These are phyloP conservation scores for Carcharodon carcharias DNA, from an alignment of 2,797 vertebrate genomes.

Conservation along the genomic window DNA sequence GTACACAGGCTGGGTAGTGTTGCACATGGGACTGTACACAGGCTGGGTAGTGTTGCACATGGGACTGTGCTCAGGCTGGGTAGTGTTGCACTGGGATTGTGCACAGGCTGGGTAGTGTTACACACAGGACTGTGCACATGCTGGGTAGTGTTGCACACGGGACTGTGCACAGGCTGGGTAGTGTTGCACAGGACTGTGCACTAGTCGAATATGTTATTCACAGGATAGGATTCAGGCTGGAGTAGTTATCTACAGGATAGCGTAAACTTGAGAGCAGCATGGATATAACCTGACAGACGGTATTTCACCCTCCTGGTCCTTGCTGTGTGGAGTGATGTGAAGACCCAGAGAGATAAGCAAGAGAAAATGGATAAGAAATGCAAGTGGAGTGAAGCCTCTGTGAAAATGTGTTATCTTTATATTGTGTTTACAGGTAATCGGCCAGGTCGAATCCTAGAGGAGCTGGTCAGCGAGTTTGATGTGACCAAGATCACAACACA, in stretches of 20 bases:
- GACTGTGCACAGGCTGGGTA: not conserved
- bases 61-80: not conserved
- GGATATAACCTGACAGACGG: not conserved
- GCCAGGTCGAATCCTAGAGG: conserved; percentile 71
- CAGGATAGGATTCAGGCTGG: not conserved
- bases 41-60: not conserved
- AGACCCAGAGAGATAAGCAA: not conserved
- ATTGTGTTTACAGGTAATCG: conserved; percentile 63
- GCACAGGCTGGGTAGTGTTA: not conserved
- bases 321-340: not conserved
- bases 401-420: not conserved
- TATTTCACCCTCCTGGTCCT: not conserved
- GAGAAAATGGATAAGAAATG: not conserved
- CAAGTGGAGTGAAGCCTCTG: not conserved
- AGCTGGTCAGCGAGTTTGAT: conserved; percentile 77
- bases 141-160: not conserved
- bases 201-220: not conserved
- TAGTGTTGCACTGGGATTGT: not conserved
- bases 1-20: not conserved
- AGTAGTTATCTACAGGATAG: not conserved
- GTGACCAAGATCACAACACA: conserved; percentile 76
- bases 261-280: not conserved
- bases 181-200: not conserved
- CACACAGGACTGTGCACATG: not conserved
- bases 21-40: not conserved